Conservation (phyloP, 2,888 invertebrate species). For the Epicampocera succincta region DNA sequence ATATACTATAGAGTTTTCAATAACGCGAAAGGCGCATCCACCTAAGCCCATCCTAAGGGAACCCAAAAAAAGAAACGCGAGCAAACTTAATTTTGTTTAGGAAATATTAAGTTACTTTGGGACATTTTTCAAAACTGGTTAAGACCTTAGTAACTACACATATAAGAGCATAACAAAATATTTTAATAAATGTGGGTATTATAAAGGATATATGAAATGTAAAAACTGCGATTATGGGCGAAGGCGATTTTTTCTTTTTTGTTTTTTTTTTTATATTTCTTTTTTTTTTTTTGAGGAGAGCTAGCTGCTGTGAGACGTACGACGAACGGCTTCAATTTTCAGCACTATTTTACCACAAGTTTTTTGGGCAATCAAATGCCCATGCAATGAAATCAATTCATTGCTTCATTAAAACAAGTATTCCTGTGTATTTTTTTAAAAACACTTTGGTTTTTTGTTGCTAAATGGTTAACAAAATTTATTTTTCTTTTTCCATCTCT, state of each 20-base stretch:
- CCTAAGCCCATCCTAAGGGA: constrained; percentile 41
- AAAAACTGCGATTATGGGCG: constrained; percentile 60
- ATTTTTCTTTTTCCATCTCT: constrained; percentile 70
- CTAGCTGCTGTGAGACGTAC: constrained; percentile 58
- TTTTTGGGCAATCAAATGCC: constrained; percentile 64
- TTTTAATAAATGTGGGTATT: constrained; percentile 28
- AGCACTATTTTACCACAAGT: constrained; percentile 48
- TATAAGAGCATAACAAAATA: constrained; percentile 66
- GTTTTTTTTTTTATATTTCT: constrained; percentile 24
- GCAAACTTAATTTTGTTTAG: constrained; percentile 72
- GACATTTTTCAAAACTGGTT: constrained; percentile 67
- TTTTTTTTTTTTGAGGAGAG: constrained; percentile 34
- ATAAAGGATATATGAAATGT: constrained; percentile 61
- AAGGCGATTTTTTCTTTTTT: constrained; percentile 62
- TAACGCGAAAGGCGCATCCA: constrained; percentile 60
- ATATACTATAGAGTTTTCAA: constrained; percentile 71
- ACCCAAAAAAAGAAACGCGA: constrained; percentile 16
- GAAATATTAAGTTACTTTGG: constrained; percentile 74
- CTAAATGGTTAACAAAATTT: constrained; percentile 63
- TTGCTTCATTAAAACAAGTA: constrained; percentile 44
- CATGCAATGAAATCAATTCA: constrained; percentile 58
- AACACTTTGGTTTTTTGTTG: constrained; percentile 45
- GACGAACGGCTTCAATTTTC: constrained; percentile 50
- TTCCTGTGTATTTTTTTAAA: constrained; percentile 55
- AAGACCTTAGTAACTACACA: not conserved